phyloP scores from a whole-genome alignment of 2,113 vertebrate genomes.

The Pollimyrus isidori region DNA sequence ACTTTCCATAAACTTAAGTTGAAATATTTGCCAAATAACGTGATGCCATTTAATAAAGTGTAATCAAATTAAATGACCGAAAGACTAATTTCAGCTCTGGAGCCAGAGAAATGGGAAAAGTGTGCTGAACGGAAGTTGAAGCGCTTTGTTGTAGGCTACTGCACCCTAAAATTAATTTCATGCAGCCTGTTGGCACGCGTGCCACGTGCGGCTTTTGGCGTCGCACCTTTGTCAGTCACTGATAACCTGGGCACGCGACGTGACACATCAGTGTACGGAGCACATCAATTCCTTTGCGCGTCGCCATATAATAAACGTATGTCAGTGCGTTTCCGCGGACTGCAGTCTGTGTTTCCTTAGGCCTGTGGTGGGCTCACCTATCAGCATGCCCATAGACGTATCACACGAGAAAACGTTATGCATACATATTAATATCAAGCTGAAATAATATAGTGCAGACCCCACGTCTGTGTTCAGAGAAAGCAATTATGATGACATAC shows the following conservation, averaged over 20 bases:
- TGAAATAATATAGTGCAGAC: neutral
- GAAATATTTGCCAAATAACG: neutral
- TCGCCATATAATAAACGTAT: neutral
- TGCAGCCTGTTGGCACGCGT: conserved; percentile 10
- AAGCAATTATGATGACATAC: neutral
- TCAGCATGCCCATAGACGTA: neutral
- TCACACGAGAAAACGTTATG: neutral
- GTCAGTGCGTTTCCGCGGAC: neutral
- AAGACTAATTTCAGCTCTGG: neutral
- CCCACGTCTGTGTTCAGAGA: too few species aligned
- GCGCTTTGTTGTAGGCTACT: too few species aligned
- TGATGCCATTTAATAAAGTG: neutral
- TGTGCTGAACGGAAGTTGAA: neutral
- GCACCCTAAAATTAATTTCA: neutral
- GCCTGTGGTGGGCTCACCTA: neutral
- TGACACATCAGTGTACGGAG: neutral
- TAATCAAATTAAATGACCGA: neutral
- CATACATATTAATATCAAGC: neutral
- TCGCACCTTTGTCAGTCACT: neutral
- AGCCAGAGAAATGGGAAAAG: neutral
- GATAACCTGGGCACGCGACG: neutral
- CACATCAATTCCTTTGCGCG: neutral
- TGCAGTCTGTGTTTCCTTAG: neutral
- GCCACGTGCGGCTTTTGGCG: neutral
- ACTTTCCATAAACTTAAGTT: neutral